Percentiles rank a stretch among this genome's conserved stretches.
These are phyloP conservation scores for Aspidoscelis tigris DNA, from an alignment of 2,113 vertebrate species.

Conservation along the genomic window DNA sequence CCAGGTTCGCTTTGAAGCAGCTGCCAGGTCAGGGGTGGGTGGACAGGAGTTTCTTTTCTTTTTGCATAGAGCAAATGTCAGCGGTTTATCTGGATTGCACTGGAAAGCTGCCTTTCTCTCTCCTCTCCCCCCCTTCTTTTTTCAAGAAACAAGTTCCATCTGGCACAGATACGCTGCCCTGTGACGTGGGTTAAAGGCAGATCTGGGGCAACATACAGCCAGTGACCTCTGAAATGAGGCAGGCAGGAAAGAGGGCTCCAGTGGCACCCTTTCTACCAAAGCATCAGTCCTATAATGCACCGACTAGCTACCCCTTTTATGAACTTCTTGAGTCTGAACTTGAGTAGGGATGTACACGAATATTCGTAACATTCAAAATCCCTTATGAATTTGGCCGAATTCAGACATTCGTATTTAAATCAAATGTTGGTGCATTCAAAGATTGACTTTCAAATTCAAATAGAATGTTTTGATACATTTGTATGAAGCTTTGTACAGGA, in stretches of 20 bases:
- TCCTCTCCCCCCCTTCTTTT: no score
- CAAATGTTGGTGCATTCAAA: no score
- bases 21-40: slow-evolving; percentile 62
- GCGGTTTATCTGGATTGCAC: slow-evolving; percentile 42
- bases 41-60: slow-evolving; percentile 43
- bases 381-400: no score
- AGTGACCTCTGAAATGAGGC: not conserved
- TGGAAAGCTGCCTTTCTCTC: not conserved
- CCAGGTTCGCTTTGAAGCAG: slow-evolving; percentile 70
- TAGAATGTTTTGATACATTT: no score
- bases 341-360: no score
- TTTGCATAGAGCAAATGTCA: slow-evolving; percentile 7
- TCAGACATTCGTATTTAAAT: no score
- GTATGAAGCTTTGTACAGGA: no score
- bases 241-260: not conserved
- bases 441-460: no score
- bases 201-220: not conserved
- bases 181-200: accelerated
- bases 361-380: no score
- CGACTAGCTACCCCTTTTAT: no score
- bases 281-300: not conserved
- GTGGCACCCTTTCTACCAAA: not conserved
- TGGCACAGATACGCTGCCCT: not conserved
- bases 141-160: slow-evolving; percentile 1
- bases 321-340: no score